Base-by-base conservation (phyloP, 2,113 vertebrate species). In the Stigmatopora argus region DNA sequence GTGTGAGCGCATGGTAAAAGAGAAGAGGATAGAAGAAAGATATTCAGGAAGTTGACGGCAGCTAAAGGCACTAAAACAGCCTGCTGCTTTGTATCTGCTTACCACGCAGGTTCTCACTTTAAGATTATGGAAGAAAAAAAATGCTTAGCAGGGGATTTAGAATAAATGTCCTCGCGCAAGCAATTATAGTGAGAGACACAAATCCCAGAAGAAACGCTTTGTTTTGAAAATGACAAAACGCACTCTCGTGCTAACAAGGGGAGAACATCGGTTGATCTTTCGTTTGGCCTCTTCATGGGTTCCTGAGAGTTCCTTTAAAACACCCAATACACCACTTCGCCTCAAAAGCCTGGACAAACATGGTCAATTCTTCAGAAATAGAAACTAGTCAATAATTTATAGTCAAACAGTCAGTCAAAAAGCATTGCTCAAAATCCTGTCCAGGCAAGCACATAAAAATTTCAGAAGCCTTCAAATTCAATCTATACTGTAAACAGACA, bases 401-500 rank as follows among this genome's bases (percentile, higher is more conserved):
- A 5, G 21, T 26, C 51, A 21, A 4, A 59, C n/a, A 47, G 49
- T 52, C 14, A 52, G 74, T 67, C 70, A 60, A 65, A 71, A 38
- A 44, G 13, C 8, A 6, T 8, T 51, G 13, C 23, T 72, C 56
- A 47, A 38, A n/a, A 63, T 60, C 34, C 35, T 11, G 12, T 31
- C 44, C 49, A 14, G 34, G 45, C 26, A 71, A 72, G 69, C 60
- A 19, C 65, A 85, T 88, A 3, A 79, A 85, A 73, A 13, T 81
- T 87, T 87, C 52, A 87, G 26, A 52, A 58, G 44, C 67, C 13
- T 52, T 51, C 34, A 3, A 52, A 64, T 75, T 74, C 70, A 75
- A 73, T 86, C 79, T 82, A 70, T 67, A 69, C 49, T 62, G 67
- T 79, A 83, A 87, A 88, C 81, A 82, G 23, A 53, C 15, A 41